Evolutionary conservation across 2,888 invertebrate species (phyloP).

Genomic region (Dusona sp.): DNA sequence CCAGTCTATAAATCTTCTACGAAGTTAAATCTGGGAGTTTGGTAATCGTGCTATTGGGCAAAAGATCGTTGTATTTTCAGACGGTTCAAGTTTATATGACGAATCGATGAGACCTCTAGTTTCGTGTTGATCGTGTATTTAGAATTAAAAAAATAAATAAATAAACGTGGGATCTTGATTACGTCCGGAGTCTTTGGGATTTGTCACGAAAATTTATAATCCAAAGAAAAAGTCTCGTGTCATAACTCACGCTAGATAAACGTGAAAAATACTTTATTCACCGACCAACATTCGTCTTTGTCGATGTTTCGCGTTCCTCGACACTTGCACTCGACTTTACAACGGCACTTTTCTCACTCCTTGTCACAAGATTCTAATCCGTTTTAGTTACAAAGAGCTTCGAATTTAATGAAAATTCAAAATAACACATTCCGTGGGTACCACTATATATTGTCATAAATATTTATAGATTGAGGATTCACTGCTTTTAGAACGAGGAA

Average conservation of each 20-base stretch:
- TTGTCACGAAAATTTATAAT: slow-evolving; percentile 1
- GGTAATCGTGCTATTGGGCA: not conserved
- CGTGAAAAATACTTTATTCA: not conserved
- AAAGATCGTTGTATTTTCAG: not conserved
- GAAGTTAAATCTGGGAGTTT: not conserved
- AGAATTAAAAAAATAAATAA: not conserved
- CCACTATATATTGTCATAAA: not conserved
- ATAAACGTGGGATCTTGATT: not conserved
- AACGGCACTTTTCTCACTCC: not conserved
- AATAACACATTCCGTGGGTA: not conserved
- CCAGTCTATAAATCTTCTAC: not conserved
- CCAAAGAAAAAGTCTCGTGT: not conserved
- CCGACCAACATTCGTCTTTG: not conserved
- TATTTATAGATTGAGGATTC: slow-evolving; percentile 12
- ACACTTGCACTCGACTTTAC: not conserved
- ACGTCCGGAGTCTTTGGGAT: not conserved
- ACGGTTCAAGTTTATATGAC: not conserved
- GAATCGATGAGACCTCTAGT: not conserved
- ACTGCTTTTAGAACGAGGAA: not conserved
- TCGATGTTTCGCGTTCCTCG: slow-evolving; percentile 7
- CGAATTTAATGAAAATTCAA: not conserved
- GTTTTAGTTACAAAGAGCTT: slow-evolving; percentile 11
- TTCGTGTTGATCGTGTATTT: not conserved
- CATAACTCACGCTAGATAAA: not conserved
- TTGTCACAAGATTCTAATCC: not conserved